Evolutionary conservation across 2,888 invertebrate species (phyloP), one percentile per base, ranked within the genome.

Genomic region (Trachelus tabidus): DNA sequence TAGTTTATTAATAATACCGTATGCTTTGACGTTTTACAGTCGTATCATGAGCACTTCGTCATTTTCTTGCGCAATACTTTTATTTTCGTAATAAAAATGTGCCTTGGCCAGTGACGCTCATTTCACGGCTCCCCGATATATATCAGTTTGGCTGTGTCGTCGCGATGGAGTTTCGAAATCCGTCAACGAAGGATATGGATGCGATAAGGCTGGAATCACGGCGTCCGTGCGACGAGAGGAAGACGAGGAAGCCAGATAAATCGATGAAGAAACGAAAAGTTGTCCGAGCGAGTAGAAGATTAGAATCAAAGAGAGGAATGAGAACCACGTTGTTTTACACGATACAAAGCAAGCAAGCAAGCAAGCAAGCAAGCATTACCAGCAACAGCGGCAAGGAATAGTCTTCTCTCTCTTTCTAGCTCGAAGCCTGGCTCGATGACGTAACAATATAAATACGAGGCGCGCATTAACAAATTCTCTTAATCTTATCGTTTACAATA

Each of bases 401-500:
- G 40, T 40, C 40, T 40, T 15, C 15, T 40, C 15, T 40, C 40
- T 40, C 40, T 40, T 15, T 15, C 15, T 40, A 40, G 15, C 40
- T 40, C 15, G 40, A 15, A 40, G 40, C 83, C 78, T 73, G 75
- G 73, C 35, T 31, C 34, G 79, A 81, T 89, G 89, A 89, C 87
- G 89, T 87, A 90, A 90, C 87, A 88, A 88, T 89, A 89, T 88
- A 90, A 89, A 89, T 89, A 89, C 85, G 77, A 81, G 75, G 73
- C 80, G 77, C 84, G 84, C 83, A 86, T 88, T 87, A 89, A 89
- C 87, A 84, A 88, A 88, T 89, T 88, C 73, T 31, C 83, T 85
- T 88, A 88, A 90, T 90, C 90, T 90, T 90, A 90, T 90, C 90
- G 84, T 87, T 87, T 86, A 87, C 86, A 87, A 89, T 90, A 88